Evolutionary conservation across 2,888 invertebrate species (phyloP).

Genomic region (Xestia c-nigrum): DNA sequence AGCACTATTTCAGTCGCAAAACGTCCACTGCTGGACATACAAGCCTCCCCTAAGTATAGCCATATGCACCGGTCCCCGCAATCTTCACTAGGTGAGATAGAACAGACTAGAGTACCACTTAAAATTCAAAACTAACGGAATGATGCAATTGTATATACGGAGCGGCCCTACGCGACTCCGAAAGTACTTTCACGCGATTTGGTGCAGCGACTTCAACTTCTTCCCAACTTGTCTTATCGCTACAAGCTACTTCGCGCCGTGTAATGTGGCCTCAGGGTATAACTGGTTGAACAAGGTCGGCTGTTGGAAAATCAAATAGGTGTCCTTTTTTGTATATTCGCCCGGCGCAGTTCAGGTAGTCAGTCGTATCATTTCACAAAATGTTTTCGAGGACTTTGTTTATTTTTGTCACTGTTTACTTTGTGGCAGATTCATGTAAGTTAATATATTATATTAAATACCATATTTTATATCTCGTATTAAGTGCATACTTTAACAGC

Average conservation of each 20-base stretch:
- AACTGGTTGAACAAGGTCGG: conserved; percentile 28
- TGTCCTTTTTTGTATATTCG: not conserved
- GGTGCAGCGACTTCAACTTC: not conserved
- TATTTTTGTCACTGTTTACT: conserved; percentile 39
- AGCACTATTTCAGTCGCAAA: too few relatives aligned
- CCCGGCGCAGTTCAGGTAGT: not conserved
- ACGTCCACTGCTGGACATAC: too few relatives aligned
- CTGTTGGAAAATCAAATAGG: not conserved
- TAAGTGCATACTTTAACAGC: not conserved
- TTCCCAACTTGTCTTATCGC: not conserved
- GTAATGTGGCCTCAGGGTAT: not conserved
- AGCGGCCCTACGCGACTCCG: not conserved
- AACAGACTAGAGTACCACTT: not conserved
- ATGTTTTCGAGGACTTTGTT: conserved; percentile 46
- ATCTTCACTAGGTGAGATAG: not conserved
- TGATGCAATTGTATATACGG: too few relatives aligned
- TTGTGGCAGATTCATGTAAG: conserved; percentile 51
- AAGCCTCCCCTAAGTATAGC: too few relatives aligned
- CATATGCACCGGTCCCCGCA: too few relatives aligned
- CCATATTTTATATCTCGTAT: not conserved
- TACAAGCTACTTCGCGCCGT: not conserved
- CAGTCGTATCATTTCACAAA: conserved; percentile 20
- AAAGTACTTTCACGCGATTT: not conserved
- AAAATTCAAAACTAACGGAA: not conserved
- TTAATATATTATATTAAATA: not conserved